Evolutionary conservation across 1,140 invertebrate species (phyloP).

Genomic region (Hirudo medicinalis): DNA sequence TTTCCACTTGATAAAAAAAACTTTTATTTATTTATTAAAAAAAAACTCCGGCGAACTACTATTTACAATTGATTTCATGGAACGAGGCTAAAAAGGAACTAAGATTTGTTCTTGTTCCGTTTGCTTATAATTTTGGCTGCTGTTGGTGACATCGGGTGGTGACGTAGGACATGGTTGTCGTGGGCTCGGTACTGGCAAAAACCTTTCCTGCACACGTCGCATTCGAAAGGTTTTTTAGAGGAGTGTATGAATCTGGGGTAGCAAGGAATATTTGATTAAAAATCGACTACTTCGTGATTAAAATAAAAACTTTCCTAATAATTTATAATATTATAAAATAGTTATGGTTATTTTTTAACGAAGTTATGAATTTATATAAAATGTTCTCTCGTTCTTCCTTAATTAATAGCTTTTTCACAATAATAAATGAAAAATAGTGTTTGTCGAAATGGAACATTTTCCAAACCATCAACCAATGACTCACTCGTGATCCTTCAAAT

Average conservation of each 20-base stretch:
- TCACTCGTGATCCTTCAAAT: not conserved
- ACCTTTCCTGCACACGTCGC: not conserved
- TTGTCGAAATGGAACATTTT: not conserved
- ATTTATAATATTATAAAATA: too few species aligned
- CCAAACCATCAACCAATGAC: not conserved
- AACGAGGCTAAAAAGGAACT: not conserved
- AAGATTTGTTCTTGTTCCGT: not conserved
- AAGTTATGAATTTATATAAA: too few species aligned
- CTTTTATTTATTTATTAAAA: not conserved
- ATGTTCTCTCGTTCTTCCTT: too few species aligned
- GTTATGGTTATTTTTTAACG: too few species aligned
- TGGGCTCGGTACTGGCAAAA: not conserved
- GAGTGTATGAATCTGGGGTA: not conserved
- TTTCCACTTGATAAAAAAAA: too few species aligned
- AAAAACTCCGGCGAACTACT: not conserved
- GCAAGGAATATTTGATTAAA: not conserved
- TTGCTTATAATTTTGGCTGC: not conserved
- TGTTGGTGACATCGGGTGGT: not conserved
- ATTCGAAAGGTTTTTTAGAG: not conserved
- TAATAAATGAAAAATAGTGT: too few species aligned
- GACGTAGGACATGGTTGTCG: not conserved
- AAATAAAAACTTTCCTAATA: too few species aligned
- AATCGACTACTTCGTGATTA: too few species aligned
- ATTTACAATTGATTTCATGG: not conserved
- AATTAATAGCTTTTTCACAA: too few species aligned